Evolutionary conservation across 2,888 invertebrate genomes (phyloP).

Genomic region (Melanchra persicariae): DNA sequence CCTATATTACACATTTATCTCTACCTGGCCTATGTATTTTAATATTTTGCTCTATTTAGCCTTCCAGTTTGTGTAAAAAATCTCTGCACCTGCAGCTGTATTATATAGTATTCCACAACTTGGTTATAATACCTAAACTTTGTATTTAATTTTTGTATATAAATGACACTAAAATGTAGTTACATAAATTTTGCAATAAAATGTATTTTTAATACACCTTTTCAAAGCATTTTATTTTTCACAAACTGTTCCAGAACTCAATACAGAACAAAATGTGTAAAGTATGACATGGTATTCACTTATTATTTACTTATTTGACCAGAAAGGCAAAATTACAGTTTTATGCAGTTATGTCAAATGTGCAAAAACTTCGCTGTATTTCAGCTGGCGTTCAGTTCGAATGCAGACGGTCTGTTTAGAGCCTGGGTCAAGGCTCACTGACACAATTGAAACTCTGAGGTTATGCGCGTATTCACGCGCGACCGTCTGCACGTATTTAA

Average conservation of each 20-base stretch:
- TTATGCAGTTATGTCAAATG: background rate
- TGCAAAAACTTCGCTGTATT: no score
- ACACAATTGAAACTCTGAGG: no score
- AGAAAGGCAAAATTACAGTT: no score
- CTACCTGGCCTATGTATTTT: constrained; percentile 31
- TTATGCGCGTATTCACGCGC: no score
- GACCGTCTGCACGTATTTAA: no score
- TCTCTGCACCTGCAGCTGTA: constrained; percentile 69
- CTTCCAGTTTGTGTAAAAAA: constrained; percentile 58
- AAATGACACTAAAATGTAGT: constrained; percentile 88
- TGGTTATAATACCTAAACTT: constrained; percentile 76
- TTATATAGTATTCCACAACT: constrained; percentile 80
- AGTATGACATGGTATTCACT: background rate
- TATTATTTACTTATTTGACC: background rate
- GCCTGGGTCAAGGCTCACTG: no score
- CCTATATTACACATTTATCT: constrained; percentile 11
- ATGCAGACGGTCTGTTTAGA: no score
- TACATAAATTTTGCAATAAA: constrained; percentile 90
- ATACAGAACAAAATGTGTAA: background rate
- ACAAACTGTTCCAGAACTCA: background rate
- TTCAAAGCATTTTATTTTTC: constrained; percentile 72
- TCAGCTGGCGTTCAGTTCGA: no score
- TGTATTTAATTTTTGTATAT: constrained; percentile 90
- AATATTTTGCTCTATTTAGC: constrained; percentile 33
- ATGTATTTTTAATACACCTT: constrained; percentile 91